These are phyloP conservation scores for Idaea aversata DNA, from an alignment of 2,888 invertebrate species.

Conservation along the genomic window DNA sequence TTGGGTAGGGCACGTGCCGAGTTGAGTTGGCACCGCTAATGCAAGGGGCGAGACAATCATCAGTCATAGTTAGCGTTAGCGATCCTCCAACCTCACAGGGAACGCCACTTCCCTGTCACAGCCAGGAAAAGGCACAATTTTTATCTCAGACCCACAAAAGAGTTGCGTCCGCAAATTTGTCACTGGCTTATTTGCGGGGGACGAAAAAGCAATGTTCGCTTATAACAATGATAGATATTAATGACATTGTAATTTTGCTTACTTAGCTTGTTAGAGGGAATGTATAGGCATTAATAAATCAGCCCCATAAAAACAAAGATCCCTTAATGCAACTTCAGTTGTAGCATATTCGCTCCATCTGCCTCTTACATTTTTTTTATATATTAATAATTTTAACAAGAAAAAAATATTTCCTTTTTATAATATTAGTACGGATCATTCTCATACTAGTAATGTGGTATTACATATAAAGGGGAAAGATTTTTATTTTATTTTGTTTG, in stretches of 20 bases:
- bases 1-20: constrained; percentile 50
- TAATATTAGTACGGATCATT: no score
- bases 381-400: no score
- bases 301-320: not conserved
- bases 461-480: no score
- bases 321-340: not conserved
- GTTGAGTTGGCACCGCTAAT: constrained; percentile 47
- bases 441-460: no score
- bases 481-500: no score
- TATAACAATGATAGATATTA: constrained; percentile 62
- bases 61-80: constrained; percentile 66
- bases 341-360: not conserved
- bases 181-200: constrained; percentile 62
- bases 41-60: constrained; percentile 67
- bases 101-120: constrained; percentile 52
- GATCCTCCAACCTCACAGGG: constrained; percentile 50
- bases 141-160: constrained; percentile 72
- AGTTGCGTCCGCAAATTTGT: constrained; percentile 72
- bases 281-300: constrained; percentile 7
- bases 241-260: constrained; percentile 43
- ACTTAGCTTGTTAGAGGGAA: constrained; percentile 14
- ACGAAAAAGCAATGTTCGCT: constrained; percentile 48
- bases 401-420: no score
- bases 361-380: not conserved
- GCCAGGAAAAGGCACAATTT: constrained; percentile 67